Evolutionary conservation across 2,888 invertebrate species (phyloP), one percentile per base, ranked within the genome.

Genomic region (Microchrysa polita): DNA sequence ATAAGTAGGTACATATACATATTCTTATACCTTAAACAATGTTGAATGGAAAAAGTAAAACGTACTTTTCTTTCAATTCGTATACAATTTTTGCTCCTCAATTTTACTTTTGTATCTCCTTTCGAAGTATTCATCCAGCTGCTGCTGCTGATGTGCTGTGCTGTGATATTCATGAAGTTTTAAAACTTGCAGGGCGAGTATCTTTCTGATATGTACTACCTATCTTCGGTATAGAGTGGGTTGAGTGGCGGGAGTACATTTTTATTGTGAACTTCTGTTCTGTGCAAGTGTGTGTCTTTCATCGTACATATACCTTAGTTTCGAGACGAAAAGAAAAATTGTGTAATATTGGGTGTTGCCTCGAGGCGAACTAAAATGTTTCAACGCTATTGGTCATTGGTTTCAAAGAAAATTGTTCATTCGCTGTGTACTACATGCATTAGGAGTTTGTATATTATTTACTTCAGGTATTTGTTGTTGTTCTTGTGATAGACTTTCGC

Each of bases 291-390:
- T 34, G 27, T 12, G n/a, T n/a, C n/a, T n/a, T n/a, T n/a, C n/a
- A n/a, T n/a, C 16, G 48, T 48, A n/a, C n/a, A n/a, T n/a, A n/a
- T n/a, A n/a, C n/a, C n/a, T n/a, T n/a, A 48, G 48, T n/a, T 48
- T 48, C n/a, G 44, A 48, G 65, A 65, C 2, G 7, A 5, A 34
- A 65, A 34, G 7, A 5, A 34, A 34, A 48, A 55, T n/a, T 57
- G 69, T 57, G 55, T 67, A 67, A 67, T 22, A 67, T 55, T 69
- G 69, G 69, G 69, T 69, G 69, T 69, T 55, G 57, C 69, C 69
- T 14, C 9, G 40, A 69, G 69, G 57, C 55, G 27, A 2, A 69
- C 4, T 5, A 48, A 22, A 69, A 57, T 57, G 69, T 69, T 69
- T 52, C 20, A 18, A 40, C 40, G 69, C 69, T 57, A 69, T 69